These are phyloP conservation scores for Scaptomyza pallida DNA, from an alignment of 1,140 invertebrate genomes.

Conservation along the genomic window DNA sequence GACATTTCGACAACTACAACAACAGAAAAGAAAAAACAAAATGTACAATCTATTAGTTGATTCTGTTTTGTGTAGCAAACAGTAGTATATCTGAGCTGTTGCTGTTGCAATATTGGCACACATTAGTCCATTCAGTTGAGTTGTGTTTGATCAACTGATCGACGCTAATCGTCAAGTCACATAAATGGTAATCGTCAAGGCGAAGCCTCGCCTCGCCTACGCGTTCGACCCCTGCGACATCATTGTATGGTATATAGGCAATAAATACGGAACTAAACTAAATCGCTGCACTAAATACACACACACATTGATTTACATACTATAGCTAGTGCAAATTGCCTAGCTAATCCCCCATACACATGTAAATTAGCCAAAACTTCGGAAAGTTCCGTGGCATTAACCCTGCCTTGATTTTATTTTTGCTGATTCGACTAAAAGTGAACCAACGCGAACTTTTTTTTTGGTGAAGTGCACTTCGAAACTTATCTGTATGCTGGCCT, in stretches of 20 bases:
- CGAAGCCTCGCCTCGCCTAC: slow-evolving; percentile 63
- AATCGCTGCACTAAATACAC: no score
- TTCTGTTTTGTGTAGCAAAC: slow-evolving; percentile 4
- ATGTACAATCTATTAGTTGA: slow-evolving; percentile 26
- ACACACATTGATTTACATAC: no score
- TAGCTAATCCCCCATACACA: not conserved
- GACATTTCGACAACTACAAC: slow-evolving; percentile 71
- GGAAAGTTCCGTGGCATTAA: slow-evolving; percentile 45
- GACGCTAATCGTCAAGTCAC: slow-evolving; percentile 52
- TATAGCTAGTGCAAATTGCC: slow-evolving; percentile 18
- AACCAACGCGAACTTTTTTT: not conserved
- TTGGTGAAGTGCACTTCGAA: not conserved
- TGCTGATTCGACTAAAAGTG: slow-evolving; percentile 28
- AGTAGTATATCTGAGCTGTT: no score
- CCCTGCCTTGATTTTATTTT: slow-evolving; percentile 6
- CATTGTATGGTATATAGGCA: slow-evolving; percentile 8
- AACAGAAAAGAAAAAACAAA: slow-evolving; percentile 27
- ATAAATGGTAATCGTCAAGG: slow-evolving; percentile 57
- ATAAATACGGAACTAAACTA: not conserved
- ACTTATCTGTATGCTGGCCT: slow-evolving; percentile 17
- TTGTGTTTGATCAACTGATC: slow-evolving; percentile 46
- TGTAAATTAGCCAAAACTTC: slow-evolving; percentile 59
- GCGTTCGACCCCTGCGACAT: slow-evolving; percentile 28
- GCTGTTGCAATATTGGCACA: slow-evolving; percentile 54
- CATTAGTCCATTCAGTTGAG: slow-evolving; percentile 26